Evolutionary conservation across 2,888 invertebrate genomes (phyloP), one percentile per base, ranked within the genome.

Genomic region (Ellobium chinense): DNA sequence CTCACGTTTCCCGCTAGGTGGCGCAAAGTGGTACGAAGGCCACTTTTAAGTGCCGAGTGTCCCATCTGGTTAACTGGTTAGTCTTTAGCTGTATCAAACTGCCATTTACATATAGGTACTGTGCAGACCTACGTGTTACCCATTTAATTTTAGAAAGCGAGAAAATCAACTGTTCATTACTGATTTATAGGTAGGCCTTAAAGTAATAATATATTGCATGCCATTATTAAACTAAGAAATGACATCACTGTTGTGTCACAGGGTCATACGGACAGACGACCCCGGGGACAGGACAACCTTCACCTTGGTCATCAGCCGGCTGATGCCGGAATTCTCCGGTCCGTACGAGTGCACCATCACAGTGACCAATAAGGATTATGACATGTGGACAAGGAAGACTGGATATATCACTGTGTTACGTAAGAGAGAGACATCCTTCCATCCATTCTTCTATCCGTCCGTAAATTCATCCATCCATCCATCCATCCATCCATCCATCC

Each of bases 291-390:
- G 78, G 21, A 60, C 39, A 9, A 78, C 78, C 24, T 78, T 70
- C 63, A 24, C 18, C 0, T 60, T 78, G 34, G 63, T 78, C n/a
- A 72, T 78, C 31, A 56, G 29, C 24, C 78, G 78, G n/a, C 24
- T 78, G 2, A 7, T 56, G 46, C 78, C 78, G 46, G 78, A 78
- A 63, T 70, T n/a, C 54, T 63, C 70, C 31, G 78, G 78, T 2
- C 24, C n/a, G 2, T 78, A 78, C 63, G 34, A 70, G 54, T 78
- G 78, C 29, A n/a, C 63, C 1, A 46, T 78, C 7, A 39, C 31
- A 27, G 54, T 72, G 31, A 27, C 66, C 9, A 66, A 60, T 29
- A 18, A 54, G 46, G 39, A 31, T 2, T 7, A 12, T 12, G 39
- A 39, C 14, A 29, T 36, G 29, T 78, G 70, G 78, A 60, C 70